These are phyloP conservation scores for Ischnus inquisitorius DNA, from an alignment of 2,888 invertebrate species.

Conservation along the genomic window DNA sequence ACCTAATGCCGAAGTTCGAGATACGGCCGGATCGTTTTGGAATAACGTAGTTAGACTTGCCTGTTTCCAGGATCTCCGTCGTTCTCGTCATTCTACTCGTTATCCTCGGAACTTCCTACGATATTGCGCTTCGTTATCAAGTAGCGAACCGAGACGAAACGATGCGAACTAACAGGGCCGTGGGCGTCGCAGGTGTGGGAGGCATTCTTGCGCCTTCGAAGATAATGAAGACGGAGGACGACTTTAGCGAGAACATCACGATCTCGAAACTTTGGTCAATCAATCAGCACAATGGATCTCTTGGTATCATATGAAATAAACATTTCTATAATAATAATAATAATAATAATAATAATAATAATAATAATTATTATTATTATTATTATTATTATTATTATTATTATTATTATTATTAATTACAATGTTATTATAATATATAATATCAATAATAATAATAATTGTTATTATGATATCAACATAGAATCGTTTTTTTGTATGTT, in stretches of 20 bases:
- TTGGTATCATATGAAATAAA: slow-evolving; percentile 68
- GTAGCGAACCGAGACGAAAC: slow-evolving; percentile 67
- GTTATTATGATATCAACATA: not conserved
- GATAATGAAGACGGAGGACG: slow-evolving; percentile 18
- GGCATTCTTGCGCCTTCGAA: slow-evolving; percentile 16
- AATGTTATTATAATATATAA: not conserved
- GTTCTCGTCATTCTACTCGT: slow-evolving; percentile 82
- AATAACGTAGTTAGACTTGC: slow-evolving; percentile 49
- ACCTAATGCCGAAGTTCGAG: too few relatives aligned
- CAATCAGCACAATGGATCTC: slow-evolving; percentile 76
- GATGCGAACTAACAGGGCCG: slow-evolving; percentile 43
- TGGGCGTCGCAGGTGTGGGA: not conserved
- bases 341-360: slow-evolving; percentile 17
- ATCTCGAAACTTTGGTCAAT: slow-evolving; percentile 76
- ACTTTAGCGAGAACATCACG: slow-evolving; percentile 71
- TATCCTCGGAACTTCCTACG: slow-evolving; percentile 85
- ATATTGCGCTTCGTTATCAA: slow-evolving; percentile 80
- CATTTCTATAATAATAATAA: not conserved
- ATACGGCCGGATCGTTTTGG: not conserved
- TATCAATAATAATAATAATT: not conserved
- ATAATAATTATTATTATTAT: not conserved
- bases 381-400: not conserved
- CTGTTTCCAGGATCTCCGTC: slow-evolving; percentile 72
- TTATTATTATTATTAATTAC: too few relatives aligned
- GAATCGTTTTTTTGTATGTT: slow-evolving; percentile 35